Conservation (phyloP, 2,113 vertebrate species). For the Channa maculata region DNA sequence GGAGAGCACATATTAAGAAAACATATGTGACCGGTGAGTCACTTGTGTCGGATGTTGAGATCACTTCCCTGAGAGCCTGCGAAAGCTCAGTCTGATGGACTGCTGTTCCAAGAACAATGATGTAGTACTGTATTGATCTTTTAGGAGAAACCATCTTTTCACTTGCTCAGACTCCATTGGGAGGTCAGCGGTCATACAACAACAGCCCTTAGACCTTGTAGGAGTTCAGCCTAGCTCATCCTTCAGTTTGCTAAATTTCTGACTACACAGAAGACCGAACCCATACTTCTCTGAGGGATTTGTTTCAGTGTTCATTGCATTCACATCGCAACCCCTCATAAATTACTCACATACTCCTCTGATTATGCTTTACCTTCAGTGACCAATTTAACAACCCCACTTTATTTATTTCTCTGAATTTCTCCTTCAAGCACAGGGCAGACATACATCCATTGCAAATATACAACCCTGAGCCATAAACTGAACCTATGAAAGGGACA, state of each 20-base stretch:
- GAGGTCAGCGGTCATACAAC: constrained; percentile 56
- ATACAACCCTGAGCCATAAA: constrained; percentile 45
- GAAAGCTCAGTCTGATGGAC: neutral
- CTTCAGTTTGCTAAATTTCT: neutral
- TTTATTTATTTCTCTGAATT: constrained; percentile 38
- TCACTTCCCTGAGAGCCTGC: neutral
- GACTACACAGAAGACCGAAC: constrained; percentile 10
- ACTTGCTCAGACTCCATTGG: neutral
- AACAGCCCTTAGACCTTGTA: constrained; percentile 14
- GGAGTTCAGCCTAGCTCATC: constrained; percentile 1
- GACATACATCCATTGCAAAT: constrained; percentile 28
- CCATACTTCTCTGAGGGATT: neutral
- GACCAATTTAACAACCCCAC: constrained; percentile 20
- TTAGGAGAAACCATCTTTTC: constrained; percentile 7
- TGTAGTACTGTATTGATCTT: constrained; percentile 35
- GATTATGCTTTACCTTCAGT: neutral
- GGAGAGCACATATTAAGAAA: constrained; percentile 8
- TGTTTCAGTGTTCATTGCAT: constrained; percentile 1
- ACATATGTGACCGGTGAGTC: constrained; percentile 28
- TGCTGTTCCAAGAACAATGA: neutral
- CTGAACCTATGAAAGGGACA: constrained; percentile 18
- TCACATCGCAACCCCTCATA: constrained; percentile 32
- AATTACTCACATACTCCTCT: constrained; percentile 7
- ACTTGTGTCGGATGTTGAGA: constrained; percentile 17
- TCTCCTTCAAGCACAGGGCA: constrained; percentile 6